These are phyloP conservation scores for Semicossyphus pulcher DNA, from an alignment of 2,113 vertebrate species.

Conservation along the genomic window DNA sequence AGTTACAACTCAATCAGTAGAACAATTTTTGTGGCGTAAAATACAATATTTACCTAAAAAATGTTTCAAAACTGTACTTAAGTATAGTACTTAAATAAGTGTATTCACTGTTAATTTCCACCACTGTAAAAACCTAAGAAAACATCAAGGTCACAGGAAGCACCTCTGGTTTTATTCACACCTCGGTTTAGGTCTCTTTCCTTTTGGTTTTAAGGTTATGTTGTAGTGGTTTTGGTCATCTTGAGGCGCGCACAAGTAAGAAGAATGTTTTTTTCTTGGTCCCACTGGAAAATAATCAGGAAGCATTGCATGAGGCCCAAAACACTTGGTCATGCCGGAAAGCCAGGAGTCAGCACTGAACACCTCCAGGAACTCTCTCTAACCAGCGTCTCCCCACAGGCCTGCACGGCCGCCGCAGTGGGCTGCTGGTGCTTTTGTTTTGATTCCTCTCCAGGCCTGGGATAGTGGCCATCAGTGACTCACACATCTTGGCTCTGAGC, in stretches of 20 bases:
- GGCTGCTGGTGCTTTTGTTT: conserved; percentile 55
- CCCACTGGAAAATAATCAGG: conserved; percentile 73
- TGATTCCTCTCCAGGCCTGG: conserved; percentile 71
- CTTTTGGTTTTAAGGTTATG: conserved; percentile 6
- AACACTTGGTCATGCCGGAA: conserved; percentile 13
- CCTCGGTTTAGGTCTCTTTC: conserved; percentile 2
- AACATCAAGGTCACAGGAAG: conserved; percentile 20
- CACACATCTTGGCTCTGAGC: conserved; percentile 62
- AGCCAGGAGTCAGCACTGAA: conserved; percentile 23
- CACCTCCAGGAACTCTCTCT: conserved; percentile 43
- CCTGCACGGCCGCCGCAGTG: background rate
- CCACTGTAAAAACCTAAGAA: background rate
- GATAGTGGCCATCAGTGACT: conserved; percentile 75
- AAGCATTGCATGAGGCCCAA: conserved; percentile 51
- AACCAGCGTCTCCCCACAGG: conserved; percentile 28
- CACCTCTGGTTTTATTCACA: background rate
- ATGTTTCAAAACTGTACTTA: no score
- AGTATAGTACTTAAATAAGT: background rate
- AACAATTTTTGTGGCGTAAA: no score
- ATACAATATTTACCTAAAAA: no score
- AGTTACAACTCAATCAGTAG: no score
- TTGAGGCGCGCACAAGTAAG: conserved; percentile 46
- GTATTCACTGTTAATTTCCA: background rate
- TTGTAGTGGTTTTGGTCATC: background rate
- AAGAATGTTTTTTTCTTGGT: conserved; percentile 65